A percentile compares a stretch with the other conserved stretches of the same genome.
Conservation (phyloP, 2,113 vertebrate species). For the Tapirus terrestris region DNA sequence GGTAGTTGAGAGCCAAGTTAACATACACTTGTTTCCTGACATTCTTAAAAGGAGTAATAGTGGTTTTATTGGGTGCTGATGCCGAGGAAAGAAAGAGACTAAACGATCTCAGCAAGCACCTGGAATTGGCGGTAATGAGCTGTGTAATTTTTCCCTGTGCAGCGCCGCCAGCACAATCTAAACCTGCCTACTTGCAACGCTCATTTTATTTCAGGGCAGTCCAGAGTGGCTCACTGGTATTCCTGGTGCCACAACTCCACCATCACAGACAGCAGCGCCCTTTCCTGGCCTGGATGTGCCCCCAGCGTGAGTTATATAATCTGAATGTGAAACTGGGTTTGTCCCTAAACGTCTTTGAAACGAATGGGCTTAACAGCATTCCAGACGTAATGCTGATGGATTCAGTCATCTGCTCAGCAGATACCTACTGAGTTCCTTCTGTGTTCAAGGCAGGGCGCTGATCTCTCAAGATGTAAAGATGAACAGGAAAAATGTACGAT, state of each 20-base stretch:
- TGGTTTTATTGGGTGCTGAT: background rate
- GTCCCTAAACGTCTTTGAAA: background rate
- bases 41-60: background rate
- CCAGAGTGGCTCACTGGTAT: background rate
- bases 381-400: background rate
- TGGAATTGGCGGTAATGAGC: conserved; percentile 9
- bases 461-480: background rate
- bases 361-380: background rate
- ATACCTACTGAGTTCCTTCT: background rate
- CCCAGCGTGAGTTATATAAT: background rate
- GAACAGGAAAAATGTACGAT: background rate
- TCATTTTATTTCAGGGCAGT: background rate
- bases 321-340: background rate
- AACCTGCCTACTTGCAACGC: background rate
- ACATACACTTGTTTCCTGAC: background rate
- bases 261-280: background rate
- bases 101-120: background rate
- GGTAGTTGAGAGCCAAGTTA: background rate
- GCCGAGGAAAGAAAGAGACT: background rate
- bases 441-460: background rate
- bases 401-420: background rate
- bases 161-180: background rate
- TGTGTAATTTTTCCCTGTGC: conserved; percentile 28
- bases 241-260: background rate
- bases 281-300: background rate